These are phyloP conservation scores for Philypnodon macrostomus DNA, from an alignment of 2,797 vertebrate genomes.

Conservation along the genomic window DNA sequence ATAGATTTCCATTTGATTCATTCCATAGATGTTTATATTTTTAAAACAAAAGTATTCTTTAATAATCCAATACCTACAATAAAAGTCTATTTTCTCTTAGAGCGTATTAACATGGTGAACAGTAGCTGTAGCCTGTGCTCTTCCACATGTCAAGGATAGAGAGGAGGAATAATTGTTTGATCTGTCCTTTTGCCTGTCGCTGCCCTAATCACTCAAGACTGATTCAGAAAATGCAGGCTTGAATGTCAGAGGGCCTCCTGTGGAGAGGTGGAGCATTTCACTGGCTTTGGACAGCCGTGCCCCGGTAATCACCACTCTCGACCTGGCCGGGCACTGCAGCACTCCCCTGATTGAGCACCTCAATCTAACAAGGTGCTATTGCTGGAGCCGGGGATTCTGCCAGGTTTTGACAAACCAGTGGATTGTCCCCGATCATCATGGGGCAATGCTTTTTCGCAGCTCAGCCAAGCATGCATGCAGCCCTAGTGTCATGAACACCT, in stretches of 20 bases:
- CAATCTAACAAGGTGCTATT: conserved; percentile 97
- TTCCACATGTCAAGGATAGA: conserved; percentile 70
- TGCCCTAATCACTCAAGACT: conserved; percentile 98
- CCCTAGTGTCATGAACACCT: conserved; percentile 47
- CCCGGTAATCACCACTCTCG: conserved; percentile 99
- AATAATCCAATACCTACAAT: neutral
- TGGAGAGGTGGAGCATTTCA: conserved; percentile 92
- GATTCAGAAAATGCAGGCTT: conserved; percentile 99
- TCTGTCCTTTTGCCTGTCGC: conserved; percentile 89
- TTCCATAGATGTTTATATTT: conserved; percentile 2
- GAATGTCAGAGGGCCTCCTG: conserved; percentile 99
- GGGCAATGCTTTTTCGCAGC: conserved; percentile 79
- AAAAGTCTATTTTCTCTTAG: conserved; percentile 30
- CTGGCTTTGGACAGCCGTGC: conserved; percentile 87
- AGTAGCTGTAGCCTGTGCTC: conserved; percentile 50
- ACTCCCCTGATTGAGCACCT: conserved; percentile 98
- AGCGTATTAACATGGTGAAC: conserved; percentile 49
- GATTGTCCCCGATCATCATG: conserved; percentile 93
- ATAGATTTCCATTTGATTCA: conserved; percentile 6
- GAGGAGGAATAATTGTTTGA: conserved; percentile 94
- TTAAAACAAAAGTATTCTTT: conserved; percentile 12
- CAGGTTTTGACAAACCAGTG: conserved; percentile 86
- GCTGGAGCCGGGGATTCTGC: conserved; percentile 87
- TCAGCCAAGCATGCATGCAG: conserved; percentile 65
- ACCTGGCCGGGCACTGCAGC: conserved; percentile 90